Evolutionary conservation across 2,888 invertebrate genomes (phyloP), one percentile per base, ranked within the genome.

Genomic region (Drosophila paramelanica): DNA sequence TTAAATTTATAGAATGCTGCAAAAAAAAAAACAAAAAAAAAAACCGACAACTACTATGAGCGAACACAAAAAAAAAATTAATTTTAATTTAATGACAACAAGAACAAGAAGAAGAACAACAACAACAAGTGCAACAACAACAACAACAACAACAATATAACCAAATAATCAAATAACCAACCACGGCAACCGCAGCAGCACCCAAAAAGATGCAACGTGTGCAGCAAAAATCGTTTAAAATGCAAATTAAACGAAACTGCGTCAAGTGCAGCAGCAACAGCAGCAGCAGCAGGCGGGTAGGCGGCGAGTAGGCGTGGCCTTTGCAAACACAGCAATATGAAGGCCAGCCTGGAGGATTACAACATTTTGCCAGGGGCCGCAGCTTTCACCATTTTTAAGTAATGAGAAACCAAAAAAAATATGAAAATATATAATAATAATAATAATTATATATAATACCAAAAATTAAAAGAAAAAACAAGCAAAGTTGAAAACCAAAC

Each of bases 181-280:
- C 55, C 76, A 59, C 60, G 52, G 45, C 67, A 81, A 60, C 72
- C 72, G 20, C 59, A 56, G 20, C 59, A 56, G 14, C 49, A 43
- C 56, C 55, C 59, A 58, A 52, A 88, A 86, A 81, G 71, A 71
- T 86, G 85, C 89, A 87, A 81, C 89, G 85, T 89, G 73, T 84
- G 85, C 85, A 84, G 81, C 83, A 87, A 89, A 85, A 85, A 88
- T 87, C 85, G 85, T 88, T 85, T 89, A 84, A 85, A 84, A 85
- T 85, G 85, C 85, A 85, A 85, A 85, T 85, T 88, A 88, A 89
- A 79, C 73, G 79, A 66, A 75, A 67, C 74, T 70, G 69, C 77
- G 75, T 64, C 74, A 66, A 79, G 73, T 72, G 76, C 79, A 77
- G 72, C 76, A 55, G 39, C 61, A 79, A n/a, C n/a, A n/a, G 67